A percentile compares a stretch with the other conserved stretches of the same genome.
Evolutionary conservation across 2,797 vertebrate species (phyloP).

Genomic region (Spinus pinus): DNA sequence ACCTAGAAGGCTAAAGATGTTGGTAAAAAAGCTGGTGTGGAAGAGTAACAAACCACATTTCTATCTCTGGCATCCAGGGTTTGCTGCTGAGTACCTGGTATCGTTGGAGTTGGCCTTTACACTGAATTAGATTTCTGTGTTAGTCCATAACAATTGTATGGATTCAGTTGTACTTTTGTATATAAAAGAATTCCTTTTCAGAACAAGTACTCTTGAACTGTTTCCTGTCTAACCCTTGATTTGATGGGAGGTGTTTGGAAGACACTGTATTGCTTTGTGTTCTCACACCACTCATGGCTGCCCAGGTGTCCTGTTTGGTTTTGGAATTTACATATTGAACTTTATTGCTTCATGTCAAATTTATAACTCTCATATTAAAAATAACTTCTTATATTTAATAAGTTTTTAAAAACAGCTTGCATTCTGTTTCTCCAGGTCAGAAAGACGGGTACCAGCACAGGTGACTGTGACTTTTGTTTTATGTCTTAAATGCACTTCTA

Average conservation of each 20-base stretch:
- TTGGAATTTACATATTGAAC: not conserved
- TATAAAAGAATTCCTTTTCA: not conserved
- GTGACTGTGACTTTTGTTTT: not conserved
- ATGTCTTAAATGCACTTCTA: not conserved
- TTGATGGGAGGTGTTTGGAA: not conserved
- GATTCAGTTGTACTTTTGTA: not conserved
- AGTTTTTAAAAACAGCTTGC: not conserved
- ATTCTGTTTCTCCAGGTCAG: not conserved
- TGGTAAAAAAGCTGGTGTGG: not conserved
- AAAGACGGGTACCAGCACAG: not conserved
- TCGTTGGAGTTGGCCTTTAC: not conserved
- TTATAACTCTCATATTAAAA: not conserved
- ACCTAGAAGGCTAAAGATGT: not conserved
- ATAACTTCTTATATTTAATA: not conserved
- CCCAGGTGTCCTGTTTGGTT: not conserved
- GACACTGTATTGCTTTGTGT: not conserved
- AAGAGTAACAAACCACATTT: not conserved
- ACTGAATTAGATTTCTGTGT: not conserved
- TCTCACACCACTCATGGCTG: fast-evolving
- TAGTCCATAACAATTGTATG: not conserved
- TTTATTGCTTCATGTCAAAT: not conserved
- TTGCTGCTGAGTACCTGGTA: not conserved
- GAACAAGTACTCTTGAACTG: not conserved
- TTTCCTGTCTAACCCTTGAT: not conserved
- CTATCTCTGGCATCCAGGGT: not conserved